Evolutionary conservation across 2,113 vertebrate species (phyloP).

Genomic region (Scytalopus superciliaris): DNA sequence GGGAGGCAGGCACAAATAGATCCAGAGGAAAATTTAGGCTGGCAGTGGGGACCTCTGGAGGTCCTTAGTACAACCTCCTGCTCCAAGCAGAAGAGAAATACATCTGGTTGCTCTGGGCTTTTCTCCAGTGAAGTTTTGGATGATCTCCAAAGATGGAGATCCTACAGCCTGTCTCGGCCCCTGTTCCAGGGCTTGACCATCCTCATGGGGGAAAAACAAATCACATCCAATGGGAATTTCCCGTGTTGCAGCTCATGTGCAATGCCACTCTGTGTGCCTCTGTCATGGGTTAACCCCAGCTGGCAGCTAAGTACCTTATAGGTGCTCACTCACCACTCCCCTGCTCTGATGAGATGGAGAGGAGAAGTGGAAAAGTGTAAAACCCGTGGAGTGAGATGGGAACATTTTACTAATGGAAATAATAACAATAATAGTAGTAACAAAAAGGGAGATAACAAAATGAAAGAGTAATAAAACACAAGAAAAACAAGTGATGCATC

Average conservation of each 20-base stretch:
- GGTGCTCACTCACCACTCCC: background rate
- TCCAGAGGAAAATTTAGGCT: background rate
- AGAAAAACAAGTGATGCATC: background rate
- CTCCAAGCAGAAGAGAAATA: background rate
- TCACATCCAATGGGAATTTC: background rate
- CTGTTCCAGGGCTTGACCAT: background rate
- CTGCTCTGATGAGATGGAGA: background rate
- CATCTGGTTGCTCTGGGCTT: background rate
- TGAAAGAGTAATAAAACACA: background rate
- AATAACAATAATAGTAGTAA: background rate
- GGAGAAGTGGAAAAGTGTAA: background rate
- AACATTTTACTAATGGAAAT: background rate
- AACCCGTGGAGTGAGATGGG: background rate
- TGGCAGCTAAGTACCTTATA: background rate
- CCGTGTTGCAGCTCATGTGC: background rate
- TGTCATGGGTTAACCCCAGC: background rate
- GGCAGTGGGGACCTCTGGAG: background rate
- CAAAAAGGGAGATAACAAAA: background rate
- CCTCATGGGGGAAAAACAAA: background rate
- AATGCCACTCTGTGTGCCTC: background rate
- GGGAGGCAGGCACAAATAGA: background rate
- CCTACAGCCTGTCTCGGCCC: background rate
- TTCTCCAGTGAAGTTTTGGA: background rate
- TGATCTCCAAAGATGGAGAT: background rate
- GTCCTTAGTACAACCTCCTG: background rate